A percentile compares a stretch with the other conserved stretches of the same genome.
These are phyloP conservation scores for Procambarus clarkii DNA, from an alignment of 1,140 invertebrate genomes.

Conservation along the genomic window DNA sequence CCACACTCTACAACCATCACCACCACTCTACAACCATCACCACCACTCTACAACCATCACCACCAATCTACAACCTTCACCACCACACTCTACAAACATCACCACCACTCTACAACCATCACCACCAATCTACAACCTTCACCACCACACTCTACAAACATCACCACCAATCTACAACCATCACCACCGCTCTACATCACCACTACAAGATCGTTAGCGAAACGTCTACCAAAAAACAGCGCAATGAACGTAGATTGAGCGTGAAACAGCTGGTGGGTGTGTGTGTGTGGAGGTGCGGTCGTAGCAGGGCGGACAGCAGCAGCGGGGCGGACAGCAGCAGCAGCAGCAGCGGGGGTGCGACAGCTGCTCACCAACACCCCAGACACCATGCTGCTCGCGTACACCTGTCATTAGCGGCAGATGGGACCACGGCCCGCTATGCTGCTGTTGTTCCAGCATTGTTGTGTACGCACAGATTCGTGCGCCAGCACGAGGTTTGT, in stretches of 20 bases:
- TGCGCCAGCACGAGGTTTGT: background rate
- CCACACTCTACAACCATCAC: too few relatives aligned
- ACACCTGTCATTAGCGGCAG: conserved; percentile 28
- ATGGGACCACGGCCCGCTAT: conserved; percentile 7
- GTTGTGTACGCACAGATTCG: too few relatives aligned
- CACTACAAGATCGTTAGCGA: background rate
- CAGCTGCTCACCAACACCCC: background rate
- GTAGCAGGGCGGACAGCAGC: too few relatives aligned
- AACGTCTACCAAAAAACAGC: background rate
- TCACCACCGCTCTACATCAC: background rate
- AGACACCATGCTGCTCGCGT: conserved; percentile 15
- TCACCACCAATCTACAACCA: too few relatives aligned
- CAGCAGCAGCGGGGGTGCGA: too few relatives aligned
- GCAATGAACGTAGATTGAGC: conserved; percentile 1
- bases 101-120: too few relatives aligned
- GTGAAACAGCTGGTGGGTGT: conserved; percentile 1
- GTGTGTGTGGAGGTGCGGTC: background rate
- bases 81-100: too few relatives aligned
- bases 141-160: too few relatives aligned
- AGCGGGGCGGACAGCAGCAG: background rate
- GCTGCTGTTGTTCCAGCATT: background rate
- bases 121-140: too few relatives aligned
- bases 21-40: too few relatives aligned
- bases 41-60: too few relatives aligned
- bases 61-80: too few relatives aligned